Evolutionary conservation across 1,140 invertebrate genomes (phyloP).

Genomic region (Solen grandis): DNA sequence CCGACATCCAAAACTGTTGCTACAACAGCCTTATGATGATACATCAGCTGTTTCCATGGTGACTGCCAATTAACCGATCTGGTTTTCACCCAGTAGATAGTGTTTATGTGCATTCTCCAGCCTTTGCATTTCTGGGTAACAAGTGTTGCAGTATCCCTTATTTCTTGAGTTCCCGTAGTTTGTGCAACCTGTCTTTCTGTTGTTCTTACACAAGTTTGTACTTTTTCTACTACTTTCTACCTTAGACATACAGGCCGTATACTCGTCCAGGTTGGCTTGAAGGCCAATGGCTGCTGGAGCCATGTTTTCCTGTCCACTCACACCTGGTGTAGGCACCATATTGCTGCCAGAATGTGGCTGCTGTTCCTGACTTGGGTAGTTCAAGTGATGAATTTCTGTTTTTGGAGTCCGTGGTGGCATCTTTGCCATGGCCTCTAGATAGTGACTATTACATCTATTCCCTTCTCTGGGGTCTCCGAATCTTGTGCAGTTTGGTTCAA

Average conservation of each 20-base stretch:
- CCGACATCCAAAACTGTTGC: no score
- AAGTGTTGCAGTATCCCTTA: slow-evolving; percentile 56
- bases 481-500: slow-evolving; percentile 13
- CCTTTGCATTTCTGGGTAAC: slow-evolving; percentile 4
- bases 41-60: no score
- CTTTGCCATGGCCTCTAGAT: neutral
- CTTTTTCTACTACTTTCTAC: slow-evolving; percentile 26
- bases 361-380: neutral
- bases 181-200: slow-evolving; percentile 28
- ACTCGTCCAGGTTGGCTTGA: neutral
- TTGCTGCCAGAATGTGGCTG: neutral
- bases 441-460: slow-evolving; percentile 30
- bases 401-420: slow-evolving; percentile 9
- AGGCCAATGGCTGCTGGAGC: neutral
- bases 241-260: neutral
- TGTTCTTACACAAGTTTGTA: slow-evolving; percentile 15
- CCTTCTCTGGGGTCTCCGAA: slow-evolving; percentile 25
- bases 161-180: slow-evolving; percentile 54
- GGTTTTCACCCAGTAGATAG: neutral
- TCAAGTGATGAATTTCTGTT: slow-evolving; percentile 1
- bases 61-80: no score
- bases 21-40: no score
- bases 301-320: neutral
- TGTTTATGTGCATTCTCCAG: neutral
- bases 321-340: neutral